Conservation (phyloP, 2,888 invertebrate species). For the Bursaphelenchus okinawaensis region DNA sequence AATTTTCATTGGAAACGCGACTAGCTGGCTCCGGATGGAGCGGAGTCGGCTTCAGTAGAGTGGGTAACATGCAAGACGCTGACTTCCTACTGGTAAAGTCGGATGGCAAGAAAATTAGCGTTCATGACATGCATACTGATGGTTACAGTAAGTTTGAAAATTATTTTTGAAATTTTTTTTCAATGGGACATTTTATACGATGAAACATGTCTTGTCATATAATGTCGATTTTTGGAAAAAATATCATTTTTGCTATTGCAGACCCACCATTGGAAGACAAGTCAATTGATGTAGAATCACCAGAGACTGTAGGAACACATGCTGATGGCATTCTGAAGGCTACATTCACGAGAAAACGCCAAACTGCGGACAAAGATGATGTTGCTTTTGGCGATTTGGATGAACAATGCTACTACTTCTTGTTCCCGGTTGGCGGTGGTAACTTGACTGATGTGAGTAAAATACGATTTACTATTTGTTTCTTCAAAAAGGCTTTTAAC, state of each 20-base stretch:
- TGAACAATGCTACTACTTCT: conserved; percentile 48
- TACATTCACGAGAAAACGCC: conserved; percentile 50
- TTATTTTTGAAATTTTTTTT: no score
- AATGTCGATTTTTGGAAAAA: neutral
- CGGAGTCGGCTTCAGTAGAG: conserved; percentile 50
- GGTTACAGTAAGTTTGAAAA: conserved; percentile 20
- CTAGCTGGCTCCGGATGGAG: conserved; percentile 41
- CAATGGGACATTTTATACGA: no score
- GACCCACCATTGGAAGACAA: conserved; percentile 24
- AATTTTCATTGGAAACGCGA: conserved; percentile 56
- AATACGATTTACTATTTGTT: no score
- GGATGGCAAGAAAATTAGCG: conserved; percentile 33
- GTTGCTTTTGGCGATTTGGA: conserved; percentile 35
- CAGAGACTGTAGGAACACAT: conserved; percentile 33
- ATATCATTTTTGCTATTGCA: no score
- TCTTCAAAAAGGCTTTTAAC: no score
- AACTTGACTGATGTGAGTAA: conserved; percentile 34
- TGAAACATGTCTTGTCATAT: neutral
- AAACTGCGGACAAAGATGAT: conserved; percentile 41
- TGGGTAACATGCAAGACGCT: conserved; percentile 52
- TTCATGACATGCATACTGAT: conserved; percentile 49
- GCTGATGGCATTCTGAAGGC: conserved; percentile 53
- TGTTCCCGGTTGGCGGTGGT: conserved; percentile 54
- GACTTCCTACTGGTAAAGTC: conserved; percentile 54
- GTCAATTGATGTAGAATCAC: conserved; percentile 24